Evolutionary conservation across 1,140 invertebrate species (phyloP), one percentile per base, ranked within the genome.

Genomic region (Brachionus rubens): DNA sequence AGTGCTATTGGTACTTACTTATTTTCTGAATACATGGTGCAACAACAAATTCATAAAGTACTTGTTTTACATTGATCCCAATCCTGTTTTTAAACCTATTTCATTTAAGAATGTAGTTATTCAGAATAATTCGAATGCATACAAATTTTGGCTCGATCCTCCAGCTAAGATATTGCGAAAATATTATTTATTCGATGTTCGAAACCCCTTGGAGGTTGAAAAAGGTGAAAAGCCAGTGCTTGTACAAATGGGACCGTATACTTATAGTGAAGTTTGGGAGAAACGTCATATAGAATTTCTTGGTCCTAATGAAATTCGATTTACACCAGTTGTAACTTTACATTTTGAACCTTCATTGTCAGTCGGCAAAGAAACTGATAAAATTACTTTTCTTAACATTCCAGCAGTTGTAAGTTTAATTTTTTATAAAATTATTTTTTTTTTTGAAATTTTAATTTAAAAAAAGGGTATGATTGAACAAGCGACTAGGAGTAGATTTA

Each of bases 61-160:
- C 2, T 14, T 9, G 21, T 56, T 16, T 9, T n/a, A n/a, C n/a
- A n/a, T n/a, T n/a, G n/a, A n/a, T n/a, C n/a, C n/a, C n/a, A n/a
- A n/a, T n/a, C n/a, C n/a, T n/a, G n/a, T n/a, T n/a, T n/a, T n/a
- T n/a, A n/a, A n/a, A n/a, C n/a, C n/a, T n/a, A n/a, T n/a, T n/a
- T n/a, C n/a, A n/a, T n/a, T 72, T 54, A 50, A 72, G 68, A 72
- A 72, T 50, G 36, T 72, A 19, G 33, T 72, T n/a, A 48, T 72
- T 21, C 19, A 54, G 41, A 21, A 36, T 6, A 30, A 40, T 41
- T 72, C 68, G 24, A 36, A 16, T 24, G 30, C 68, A 40, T 72
- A 40, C n/a, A 52, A 72, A 28, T 56, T 41, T 33, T 75, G 72
- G 72, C 1, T 19, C 1, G 24, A 41, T 41, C 72, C 48, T 3